Conservation (phyloP, 1,140 invertebrate genomes). For the Trichonephila clavipes region DNA sequence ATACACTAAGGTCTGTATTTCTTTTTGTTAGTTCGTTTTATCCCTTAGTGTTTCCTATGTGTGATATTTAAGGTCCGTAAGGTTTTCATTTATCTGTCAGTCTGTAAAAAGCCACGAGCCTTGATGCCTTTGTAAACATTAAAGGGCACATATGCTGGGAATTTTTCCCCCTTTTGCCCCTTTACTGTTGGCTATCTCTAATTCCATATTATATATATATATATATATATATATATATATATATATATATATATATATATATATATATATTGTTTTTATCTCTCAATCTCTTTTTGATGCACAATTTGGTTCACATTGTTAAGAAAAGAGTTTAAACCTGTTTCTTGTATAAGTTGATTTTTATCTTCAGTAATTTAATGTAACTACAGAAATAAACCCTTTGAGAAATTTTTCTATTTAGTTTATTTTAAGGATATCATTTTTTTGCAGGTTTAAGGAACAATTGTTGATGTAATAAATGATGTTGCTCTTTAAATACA, state of each 20-base stretch:
- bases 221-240: not conserved
- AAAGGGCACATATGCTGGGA: slow-evolving; percentile 10
- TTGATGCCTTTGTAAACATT: slow-evolving; percentile 50
- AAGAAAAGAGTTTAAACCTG: not conserved
- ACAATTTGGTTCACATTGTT: not conserved
- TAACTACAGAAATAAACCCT: no score
- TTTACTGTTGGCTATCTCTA: not conserved
- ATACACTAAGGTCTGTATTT: not conserved
- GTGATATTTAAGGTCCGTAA: slow-evolving; percentile 29
- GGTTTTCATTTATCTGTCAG: slow-evolving; percentile 39
- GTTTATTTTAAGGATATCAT: no score
- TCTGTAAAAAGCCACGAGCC: not conserved
- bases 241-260: not conserved
- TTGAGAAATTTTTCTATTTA: no score
- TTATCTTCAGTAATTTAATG: no score
- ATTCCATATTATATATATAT: not conserved
- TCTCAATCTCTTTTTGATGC: not conserved
- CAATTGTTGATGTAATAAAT: no score
- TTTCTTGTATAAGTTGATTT: no score
- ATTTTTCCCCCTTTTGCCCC: not conserved
- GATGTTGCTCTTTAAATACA: no score
- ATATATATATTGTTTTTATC: not conserved
- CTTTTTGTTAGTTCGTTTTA: slow-evolving; percentile 25
- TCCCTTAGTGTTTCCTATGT: slow-evolving; percentile 22
- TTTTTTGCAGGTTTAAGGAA: no score